Evolutionary conservation across 1,140 invertebrate species (phyloP).

Genomic region (Acromyrmex echinatior): DNA sequence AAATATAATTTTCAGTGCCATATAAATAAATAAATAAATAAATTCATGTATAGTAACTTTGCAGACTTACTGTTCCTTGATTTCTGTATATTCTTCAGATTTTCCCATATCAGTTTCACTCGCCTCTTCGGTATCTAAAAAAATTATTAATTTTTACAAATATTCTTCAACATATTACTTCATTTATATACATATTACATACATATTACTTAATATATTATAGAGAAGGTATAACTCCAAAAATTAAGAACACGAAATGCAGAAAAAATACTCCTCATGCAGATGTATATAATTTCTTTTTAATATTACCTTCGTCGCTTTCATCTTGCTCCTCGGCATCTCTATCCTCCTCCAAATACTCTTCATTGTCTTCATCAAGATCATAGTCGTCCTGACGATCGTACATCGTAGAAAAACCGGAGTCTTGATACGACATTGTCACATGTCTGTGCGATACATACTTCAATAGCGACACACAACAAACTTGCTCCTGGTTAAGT

Average conservation of each 20-base stretch:
- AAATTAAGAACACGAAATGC: neutral
- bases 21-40: neutral
- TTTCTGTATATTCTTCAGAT: conserved; percentile 93
- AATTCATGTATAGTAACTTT: neutral
- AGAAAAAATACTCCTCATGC: neutral
- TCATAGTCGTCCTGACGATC: conserved; percentile 85
- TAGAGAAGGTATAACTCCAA: neutral
- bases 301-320: conserved; percentile 85
- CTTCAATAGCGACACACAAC: neutral
- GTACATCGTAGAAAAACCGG: conserved; percentile 79
- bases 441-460: neutral
- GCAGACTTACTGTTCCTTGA: conserved; percentile 95
- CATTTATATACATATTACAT: neutral
- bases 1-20: neutral
- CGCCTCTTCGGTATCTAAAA: conserved; percentile 95
- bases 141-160: conserved; percentile 58
- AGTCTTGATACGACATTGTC: conserved; percentile 79
- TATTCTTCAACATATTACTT: neutral
- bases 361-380: conserved; percentile 86
- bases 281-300: neutral
- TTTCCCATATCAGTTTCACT: conserved; percentile 95
- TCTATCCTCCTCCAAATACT: conserved; percentile 84
- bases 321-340: conserved; percentile 85
- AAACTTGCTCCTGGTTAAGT: neutral
- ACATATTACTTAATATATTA: neutral